Evolutionary conservation across 2,797 vertebrate genomes (phyloP).

Genomic region (Furcifer pardalis): DNA sequence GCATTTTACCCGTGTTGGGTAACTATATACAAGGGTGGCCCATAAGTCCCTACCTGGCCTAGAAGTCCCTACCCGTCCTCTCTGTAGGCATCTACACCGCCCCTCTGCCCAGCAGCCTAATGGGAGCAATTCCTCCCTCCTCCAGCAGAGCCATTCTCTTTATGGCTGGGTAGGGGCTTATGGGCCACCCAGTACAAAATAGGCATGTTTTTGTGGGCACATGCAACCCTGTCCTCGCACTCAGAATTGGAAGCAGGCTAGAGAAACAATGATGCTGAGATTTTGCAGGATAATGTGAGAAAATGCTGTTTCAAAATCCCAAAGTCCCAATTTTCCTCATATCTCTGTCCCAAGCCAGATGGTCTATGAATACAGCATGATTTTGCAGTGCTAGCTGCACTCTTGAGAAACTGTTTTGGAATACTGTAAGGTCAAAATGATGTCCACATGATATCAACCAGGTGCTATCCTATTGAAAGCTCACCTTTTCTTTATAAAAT

Average conservation of each 20-base stretch:
- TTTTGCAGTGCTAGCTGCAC: background rate
- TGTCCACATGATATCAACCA: slow-evolving; percentile 1
- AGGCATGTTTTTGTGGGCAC: background rate
- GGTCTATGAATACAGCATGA: background rate
- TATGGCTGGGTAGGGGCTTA: no score
- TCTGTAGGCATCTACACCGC: no score
- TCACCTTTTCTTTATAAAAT: slow-evolving; percentile 1
- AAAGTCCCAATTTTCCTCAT: background rate
- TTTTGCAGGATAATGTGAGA: background rate
- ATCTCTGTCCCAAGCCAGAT: background rate
- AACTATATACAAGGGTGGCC: no score
- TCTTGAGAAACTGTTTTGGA: slow-evolving; percentile 16
- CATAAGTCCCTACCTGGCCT: no score
- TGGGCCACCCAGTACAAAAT: no score
- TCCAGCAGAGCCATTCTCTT: no score
- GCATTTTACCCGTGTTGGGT: background rate
- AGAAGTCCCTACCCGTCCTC: no score
- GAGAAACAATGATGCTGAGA: background rate
- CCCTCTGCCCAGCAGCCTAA: no score
- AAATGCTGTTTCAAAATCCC: background rate
- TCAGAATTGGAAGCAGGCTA: background rate
- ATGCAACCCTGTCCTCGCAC: background rate
- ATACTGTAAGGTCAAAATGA: background rate
- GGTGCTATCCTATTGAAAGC: background rate
- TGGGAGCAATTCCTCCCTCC: no score